Base-by-base conservation (phyloP, 2,888 invertebrate species). In the Cenopis cana region DNA sequence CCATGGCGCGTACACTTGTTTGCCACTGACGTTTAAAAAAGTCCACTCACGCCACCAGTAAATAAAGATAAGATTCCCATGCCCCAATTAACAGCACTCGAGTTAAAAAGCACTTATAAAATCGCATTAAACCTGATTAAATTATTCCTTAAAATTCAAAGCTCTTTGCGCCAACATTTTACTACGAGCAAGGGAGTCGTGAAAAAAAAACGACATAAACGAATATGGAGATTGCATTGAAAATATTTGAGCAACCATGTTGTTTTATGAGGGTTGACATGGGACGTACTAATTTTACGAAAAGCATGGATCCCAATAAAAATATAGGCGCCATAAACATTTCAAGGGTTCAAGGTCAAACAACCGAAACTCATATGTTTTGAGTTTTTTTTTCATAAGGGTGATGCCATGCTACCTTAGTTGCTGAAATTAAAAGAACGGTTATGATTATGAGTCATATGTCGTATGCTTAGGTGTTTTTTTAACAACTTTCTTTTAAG, bases 91-190 rank as follows among this genome's bases (percentile, higher is more conserved):
- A 38, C 33, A n/a, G 17, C 29, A 54, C 46, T 67, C 29, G 38
- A 36, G 5, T 46, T 29, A 54, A 33, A 24, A 24, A n/a, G 20
- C 54, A 20, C 49, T 56, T 65, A 59, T 64, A 70, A 54, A 59
- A 60, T 54, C 2, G 52, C 59, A 20, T 60, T 59, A 54, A 54
- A 46, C 54, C 46, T 66, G 70, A 70, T 70, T 70, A 70, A 70
- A 70, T 66, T 70, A 54, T 70, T 33, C 59, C 49, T 70, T 70
- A 70, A 70, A 60, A 66, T 70, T 33, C 70, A 66, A 52, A 70
- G 52, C 20, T 65, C 41, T 46, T 20, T 3, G 17, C 3, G 57
- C 65, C 33, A 46, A 36, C 54, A 38, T 60, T 69, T 66, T 70
- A 70, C 65, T 49, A 54, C 65, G 20, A 54, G 41, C 61, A 8